Base-by-base conservation (phyloP, 2,888 invertebrate species). In the Dryobota labecula region DNA sequence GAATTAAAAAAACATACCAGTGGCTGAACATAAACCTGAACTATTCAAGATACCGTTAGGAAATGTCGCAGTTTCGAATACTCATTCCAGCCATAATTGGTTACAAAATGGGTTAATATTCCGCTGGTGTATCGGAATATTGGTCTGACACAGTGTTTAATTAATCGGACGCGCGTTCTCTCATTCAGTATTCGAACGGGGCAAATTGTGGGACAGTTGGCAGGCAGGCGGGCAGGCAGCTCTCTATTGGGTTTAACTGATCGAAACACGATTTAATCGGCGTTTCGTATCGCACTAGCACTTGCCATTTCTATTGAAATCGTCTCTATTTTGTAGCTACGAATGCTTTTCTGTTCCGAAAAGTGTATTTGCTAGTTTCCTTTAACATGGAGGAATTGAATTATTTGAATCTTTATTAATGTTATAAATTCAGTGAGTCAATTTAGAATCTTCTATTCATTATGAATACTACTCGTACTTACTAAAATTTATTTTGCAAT, bases 171-270 rank as follows among this genome's bases (percentile, higher is more conserved):
- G 15, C 18, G 8, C 15, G 33, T 76, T 43, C 45, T 18, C 20
- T 53, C 57, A 56, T 49, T 70, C 51, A 56, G 47, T 65, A 43
- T 75, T 43, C 30, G 47, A 49, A 5, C 18, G 30, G 41, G 27
- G 18, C 24, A 49, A 51, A 56, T 49, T 60, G 62, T 27, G 11
- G 11, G 27, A 27, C n/a, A 33, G 15, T 45, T 33, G 43, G 43
- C 43, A 8, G 20, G 20, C 45, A 9, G 20, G 20, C 5, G 27
- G 38, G 27, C 33, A 38, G 49, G 18, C 47, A 43, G 43, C 8
- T 6, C 45, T 20, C 41, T 20, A 33, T 33, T n/a, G 18, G 6
- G 13, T 51, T 61, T 63, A 54, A 43, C 20, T 30, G 41, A 49
- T n/a, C 20, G 43, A 53, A 66, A 36, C 13, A 57, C 43, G 30